Base-by-base conservation (phyloP, 2,888 invertebrate species). In the Zaprionus lineosus region DNA sequence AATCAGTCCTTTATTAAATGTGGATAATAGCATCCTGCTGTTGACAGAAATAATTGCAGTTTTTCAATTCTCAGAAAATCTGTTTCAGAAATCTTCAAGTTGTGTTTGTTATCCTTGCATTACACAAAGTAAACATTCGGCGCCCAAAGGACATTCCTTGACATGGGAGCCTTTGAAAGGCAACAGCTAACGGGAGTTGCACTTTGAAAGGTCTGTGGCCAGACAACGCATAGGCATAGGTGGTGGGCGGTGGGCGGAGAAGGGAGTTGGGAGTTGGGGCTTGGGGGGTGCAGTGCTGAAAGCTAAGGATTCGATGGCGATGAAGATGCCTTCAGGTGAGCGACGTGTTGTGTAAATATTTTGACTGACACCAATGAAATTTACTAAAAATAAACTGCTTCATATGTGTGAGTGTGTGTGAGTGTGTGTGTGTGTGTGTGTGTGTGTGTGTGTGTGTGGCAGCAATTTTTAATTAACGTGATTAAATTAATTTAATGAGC, bases 301-400 rank as follows among this genome's bases (percentile, higher is more conserved):
- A n/a, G n/a, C n/a, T n/a, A n/a, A n/a, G n/a, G n/a, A n/a, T n/a
- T n/a, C n/a, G n/a, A n/a, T 7, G 9, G 24, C 3, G 14, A 15
- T 31, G 9, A 29, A 29, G 37, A 47, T 69, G 57, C 75, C 78
- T 50, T 46, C 64, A 74, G 84, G 72, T 69, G 57, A 51, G 52
- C 46, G 29, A 61, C 75, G 70, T 64, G 69, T 67, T 83, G 87
- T 74, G 78, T 74, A 79, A 86, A 85, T 82, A 86, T 86, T 86
- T 76, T 69, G 63, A 40, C 61, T 71, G 74, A 52, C 78, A 83
- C 86, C 74, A 82, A 86, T 77, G 68, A 78, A 83, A 72, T 73
- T 82, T 66, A 78, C 40, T 74, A 78, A 76, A 71, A 74, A 67
- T 68, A 76, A 78, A 69, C 56, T 59, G 16, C 47, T 41, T 4